Evolutionary conservation across 2,113 vertebrate species (phyloP).

Genomic region (Gobius niger): DNA sequence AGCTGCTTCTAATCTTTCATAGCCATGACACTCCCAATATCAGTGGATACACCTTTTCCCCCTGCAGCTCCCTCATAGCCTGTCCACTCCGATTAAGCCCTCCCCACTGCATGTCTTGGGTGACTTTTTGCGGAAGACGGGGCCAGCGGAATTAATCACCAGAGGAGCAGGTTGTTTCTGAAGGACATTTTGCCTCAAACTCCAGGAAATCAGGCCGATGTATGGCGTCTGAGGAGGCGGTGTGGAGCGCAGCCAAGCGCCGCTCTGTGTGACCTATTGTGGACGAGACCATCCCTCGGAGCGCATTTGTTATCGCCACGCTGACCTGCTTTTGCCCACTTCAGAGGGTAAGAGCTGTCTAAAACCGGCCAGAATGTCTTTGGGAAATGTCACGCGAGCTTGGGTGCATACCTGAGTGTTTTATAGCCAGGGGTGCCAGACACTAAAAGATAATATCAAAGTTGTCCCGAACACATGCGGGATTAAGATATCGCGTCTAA

Average conservation of each 20-base stretch:
- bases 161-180: constrained; percentile 8
- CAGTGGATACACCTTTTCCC: neutral
- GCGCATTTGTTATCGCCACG: constrained; percentile 44
- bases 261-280: constrained; percentile 32
- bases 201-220: constrained; percentile 2
- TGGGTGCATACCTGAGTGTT: constrained; percentile 12
- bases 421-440: neutral
- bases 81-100: neutral
- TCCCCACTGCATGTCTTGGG: neutral
- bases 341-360: constrained; percentile 39
- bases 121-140: neutral
- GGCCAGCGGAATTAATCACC: constrained; percentile 2
- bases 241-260: constrained; percentile 22
- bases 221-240: constrained; percentile 7
- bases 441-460: neutral
- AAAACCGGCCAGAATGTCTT: constrained; percentile 36
- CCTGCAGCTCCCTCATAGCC: neutral
- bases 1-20: neutral
- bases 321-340: constrained; percentile 63
- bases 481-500: neutral
- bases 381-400: constrained; percentile 37
- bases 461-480: neutral
- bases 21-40: neutral
- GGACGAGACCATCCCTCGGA: constrained; percentile 24
- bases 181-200: neutral